Evolutionary conservation across 2,113 vertebrate species (phyloP), one percentile per base, ranked within the genome.

Genomic region (Mesoclemmys tuberculata): DNA sequence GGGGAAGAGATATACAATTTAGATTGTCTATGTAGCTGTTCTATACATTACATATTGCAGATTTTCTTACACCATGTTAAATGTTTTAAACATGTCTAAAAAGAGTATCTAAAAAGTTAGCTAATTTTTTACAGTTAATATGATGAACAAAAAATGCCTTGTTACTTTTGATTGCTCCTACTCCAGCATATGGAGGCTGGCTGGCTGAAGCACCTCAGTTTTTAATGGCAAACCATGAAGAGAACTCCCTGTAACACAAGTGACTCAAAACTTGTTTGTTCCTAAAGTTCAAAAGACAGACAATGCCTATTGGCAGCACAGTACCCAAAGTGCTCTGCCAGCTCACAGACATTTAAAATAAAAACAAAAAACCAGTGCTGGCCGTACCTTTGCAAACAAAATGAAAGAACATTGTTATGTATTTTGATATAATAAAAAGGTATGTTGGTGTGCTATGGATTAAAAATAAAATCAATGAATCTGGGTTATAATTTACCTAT

Each of bases 21-120:
- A 92, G 96, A 87, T 78, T 90, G 85, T 89, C 93, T 93, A 95
- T 83, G 64, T 85, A 93, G 80, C 38, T 64, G 64, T 27, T n/a
- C 89, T 58, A 52, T 51, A 85, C 29, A 80, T 71, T 38, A 71
- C 8, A 71, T 4, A 71, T 38, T 71, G n/a, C 61, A 71, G 19
- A 71, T 71, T 71, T 38, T 22, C n/a, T 71, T 71, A 35, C 10
- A 38, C 64, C n/a, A 10, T 71, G 41, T 27, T 77, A 41, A 13
- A 74, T 11, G 21, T 38, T 74, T 74, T 74, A 74, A 74, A 38
- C 38, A 19, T 41, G 9, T 74, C 21, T 41, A n/a, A 41, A 41
- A 74, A 74, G 22, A 74, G n/a, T 5, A 74, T n/a, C 4, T 74
- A 74, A 41, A 41, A 41, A n/a, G 8, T 14, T 46, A 71, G 3